Base-by-base conservation (phyloP, 2,888 invertebrate species). In the Limnephilus auricula region DNA sequence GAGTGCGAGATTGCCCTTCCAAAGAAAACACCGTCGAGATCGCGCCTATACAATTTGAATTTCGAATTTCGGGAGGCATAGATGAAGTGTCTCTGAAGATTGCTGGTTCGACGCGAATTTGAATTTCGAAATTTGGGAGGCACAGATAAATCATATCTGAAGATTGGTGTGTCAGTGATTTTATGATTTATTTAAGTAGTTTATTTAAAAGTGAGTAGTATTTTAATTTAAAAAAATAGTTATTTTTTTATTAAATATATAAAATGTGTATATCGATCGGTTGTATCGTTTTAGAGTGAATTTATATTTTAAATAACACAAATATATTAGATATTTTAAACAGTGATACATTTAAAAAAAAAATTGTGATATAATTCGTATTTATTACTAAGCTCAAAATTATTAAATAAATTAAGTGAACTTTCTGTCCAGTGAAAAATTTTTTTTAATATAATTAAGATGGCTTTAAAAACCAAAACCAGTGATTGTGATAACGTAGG, bases 361-460 rank as follows among this genome's bases (percentile, higher is more conserved):
- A 32, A 32, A 82, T 82, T 82, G 82, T 82, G 82, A 82, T 82
- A 82, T 82, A 80, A 65, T 65, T 65, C 32, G 32, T 80, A 80
- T 32, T 80, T 80, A 13, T 80, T 80, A 13, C 80, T 31, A 80
- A 80, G 80, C 80, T 32, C 82, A 34, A 82, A 13, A 82, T 82
- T 15, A 18, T 82, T 15, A 82, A 34, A 2, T 82, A 32, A 25
- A 18, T 82, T 82, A 82, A 82, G 82, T 32, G 82, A 25, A 25
- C 18, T 25, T 25, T 34, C 18, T 10, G 32, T 82, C 30, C 30
- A 31, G 18, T 32, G 31, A 34, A 32, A 32, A 82, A 34, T 34
- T 82, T 32, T 10, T 13, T 25, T 32, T 15, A 4, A 34, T 15
- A 5, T 34, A 32, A 5, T 18, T 25, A 82, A 18, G 25, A 82